Evolutionary conservation across 2,888 invertebrate species (phyloP).

Genomic region (Rapana venosa): DNA sequence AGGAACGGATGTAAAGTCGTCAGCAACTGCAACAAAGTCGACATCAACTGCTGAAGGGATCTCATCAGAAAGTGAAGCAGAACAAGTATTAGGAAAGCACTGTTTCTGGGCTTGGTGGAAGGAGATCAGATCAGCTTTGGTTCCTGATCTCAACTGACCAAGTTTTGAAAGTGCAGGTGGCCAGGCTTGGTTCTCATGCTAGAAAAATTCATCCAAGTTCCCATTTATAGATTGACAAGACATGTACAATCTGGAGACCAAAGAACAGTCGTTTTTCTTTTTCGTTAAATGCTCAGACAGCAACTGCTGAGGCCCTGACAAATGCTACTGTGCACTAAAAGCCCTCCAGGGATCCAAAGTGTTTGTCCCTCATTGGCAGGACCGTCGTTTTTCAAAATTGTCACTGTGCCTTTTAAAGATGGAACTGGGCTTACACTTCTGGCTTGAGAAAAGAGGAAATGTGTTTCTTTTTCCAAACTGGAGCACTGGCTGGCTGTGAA

Average conservation of each 20-base stretch:
- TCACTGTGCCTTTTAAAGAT: neutral
- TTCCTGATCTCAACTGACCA: conserved; percentile 9
- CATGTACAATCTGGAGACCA: conserved; percentile 7
- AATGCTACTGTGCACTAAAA: too few species aligned
- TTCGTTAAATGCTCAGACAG: too few species aligned
- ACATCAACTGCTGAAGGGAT: neutral
- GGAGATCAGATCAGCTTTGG: conserved; percentile 10
- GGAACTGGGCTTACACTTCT: conserved; percentile 24
- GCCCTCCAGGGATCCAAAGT: too few species aligned
- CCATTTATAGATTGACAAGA: neutral
- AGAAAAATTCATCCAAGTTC: conserved; percentile 14
- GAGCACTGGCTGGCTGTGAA: conserved; percentile 19
- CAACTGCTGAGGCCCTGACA: too few species aligned
- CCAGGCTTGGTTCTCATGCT: conserved; percentile 19
- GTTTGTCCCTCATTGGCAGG: too few species aligned
- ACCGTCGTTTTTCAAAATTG: neutral
- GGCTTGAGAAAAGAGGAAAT: conserved; percentile 22
- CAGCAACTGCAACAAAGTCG: too few species aligned
- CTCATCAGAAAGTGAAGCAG: neutral
- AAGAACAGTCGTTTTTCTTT: neutral
- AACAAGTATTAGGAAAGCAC: neutral
- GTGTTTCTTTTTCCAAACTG: conserved; percentile 25
- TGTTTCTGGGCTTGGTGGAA: neutral
- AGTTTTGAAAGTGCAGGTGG: conserved; percentile 19
- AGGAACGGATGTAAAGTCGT: neutral